Conservation (phyloP, 92 coral and sea anemone genomes). For the Zoanthus sansibaricus region DNA sequence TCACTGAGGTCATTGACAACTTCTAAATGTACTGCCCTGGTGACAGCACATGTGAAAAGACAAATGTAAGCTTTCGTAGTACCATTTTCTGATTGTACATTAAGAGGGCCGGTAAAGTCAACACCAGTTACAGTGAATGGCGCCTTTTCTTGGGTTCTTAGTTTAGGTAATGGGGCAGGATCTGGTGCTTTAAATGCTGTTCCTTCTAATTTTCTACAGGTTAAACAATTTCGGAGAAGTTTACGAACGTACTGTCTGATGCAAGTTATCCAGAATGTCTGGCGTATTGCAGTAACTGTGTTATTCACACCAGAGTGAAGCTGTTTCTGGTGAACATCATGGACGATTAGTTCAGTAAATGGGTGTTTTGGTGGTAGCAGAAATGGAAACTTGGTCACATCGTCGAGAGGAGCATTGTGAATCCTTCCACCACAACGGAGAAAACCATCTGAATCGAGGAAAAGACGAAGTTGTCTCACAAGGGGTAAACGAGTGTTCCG, state of each 20-base stretch:
- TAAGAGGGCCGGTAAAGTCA: constrained; percentile 66
- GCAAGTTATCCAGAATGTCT: constrained; percentile 58
- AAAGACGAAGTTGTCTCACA: constrained; percentile 58
- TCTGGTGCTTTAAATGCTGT: constrained; percentile 35
- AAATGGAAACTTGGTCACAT: constrained; percentile 45
- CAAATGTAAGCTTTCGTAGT: constrained; percentile 57
- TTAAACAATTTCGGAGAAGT: constrained; percentile 47
- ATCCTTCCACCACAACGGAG: constrained; percentile 72
- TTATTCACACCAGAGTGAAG: constrained; percentile 63
- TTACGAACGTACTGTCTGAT: constrained; percentile 48
- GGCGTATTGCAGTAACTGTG: constrained; percentile 60
- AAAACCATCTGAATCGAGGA: constrained; percentile 49
- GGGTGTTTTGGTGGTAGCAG: constrained; percentile 59
- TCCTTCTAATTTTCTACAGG: constrained; percentile 53
- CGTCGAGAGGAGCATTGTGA: constrained; percentile 56
- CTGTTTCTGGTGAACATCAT: constrained; percentile 48
- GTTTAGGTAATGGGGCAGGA: constrained; percentile 57
- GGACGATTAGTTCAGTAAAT: constrained; percentile 50
- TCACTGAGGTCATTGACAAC: constrained; percentile 20
- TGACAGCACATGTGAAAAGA: background rate
- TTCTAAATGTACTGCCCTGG: constrained; percentile 47
- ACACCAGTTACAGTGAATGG: constrained; percentile 73
- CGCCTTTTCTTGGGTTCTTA: constrained; percentile 49
- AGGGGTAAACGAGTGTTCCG: constrained; percentile 20
- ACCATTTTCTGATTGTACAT: constrained; percentile 11